phyloP scores from a whole-genome alignment of 2,888 invertebrate genomes.

The Conops quadrifasciatus region DNA sequence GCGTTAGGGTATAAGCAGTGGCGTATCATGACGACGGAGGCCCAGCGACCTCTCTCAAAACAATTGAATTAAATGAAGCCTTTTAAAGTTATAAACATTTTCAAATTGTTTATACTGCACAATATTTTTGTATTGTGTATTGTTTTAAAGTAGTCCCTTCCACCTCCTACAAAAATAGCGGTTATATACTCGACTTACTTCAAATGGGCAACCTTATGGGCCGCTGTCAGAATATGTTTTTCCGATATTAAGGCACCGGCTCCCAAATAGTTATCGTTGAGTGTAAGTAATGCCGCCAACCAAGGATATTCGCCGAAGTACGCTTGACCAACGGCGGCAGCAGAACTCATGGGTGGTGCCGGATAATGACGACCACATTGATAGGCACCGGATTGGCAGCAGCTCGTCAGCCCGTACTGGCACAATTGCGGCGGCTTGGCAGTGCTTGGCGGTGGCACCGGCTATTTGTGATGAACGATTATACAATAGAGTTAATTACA shows the following conservation, averaged over 20 bases:
- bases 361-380: constrained; percentile 61
- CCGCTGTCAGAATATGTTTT: constrained; percentile 77
- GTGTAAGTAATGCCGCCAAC: constrained; percentile 73
- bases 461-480: constrained; percentile 38
- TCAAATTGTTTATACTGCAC: too few species aligned
- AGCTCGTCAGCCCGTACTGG: constrained; percentile 53
- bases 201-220: constrained; percentile 73
- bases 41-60: too few species aligned
- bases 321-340: constrained; percentile 68
- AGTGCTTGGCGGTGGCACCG: constrained; percentile 37
- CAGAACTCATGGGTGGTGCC: constrained; percentile 58
- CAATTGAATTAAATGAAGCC: neutral
- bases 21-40: too few species aligned
- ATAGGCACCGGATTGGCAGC: constrained; percentile 59
- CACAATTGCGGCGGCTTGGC: constrained; percentile 49
- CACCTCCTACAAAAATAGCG: neutral
- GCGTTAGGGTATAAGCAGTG: too few species aligned
- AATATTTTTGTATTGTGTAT: too few species aligned
- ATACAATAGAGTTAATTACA: neutral
- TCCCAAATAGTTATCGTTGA: constrained; percentile 73
- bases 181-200: constrained; percentile 65
- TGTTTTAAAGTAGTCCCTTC: too few species aligned
- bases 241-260: constrained; percentile 76
- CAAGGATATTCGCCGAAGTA: constrained; percentile 78
- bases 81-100: too few species aligned